Conservation (phyloP, 2,888 invertebrate species). For the Stenoptilia bipunctidactyla region DNA sequence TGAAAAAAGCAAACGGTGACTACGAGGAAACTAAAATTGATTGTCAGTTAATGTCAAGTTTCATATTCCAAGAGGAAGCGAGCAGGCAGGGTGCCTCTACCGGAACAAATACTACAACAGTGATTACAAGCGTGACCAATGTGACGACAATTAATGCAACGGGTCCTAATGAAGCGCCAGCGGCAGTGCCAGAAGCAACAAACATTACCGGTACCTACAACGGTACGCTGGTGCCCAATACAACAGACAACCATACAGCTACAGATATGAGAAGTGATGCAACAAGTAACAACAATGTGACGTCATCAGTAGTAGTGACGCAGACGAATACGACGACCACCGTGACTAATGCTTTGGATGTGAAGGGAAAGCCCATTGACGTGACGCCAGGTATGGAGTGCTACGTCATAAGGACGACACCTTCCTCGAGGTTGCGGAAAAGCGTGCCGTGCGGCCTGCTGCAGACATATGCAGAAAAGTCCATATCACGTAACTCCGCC, state of each 20-base stretch:
- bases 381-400: constrained; percentile 56
- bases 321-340: constrained; percentile 46
- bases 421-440: constrained; percentile 35
- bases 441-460: constrained; percentile 44
- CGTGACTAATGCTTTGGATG: constrained; percentile 47
- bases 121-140: constrained; percentile 44
- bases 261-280: constrained; percentile 16
- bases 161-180: constrained; percentile 17
- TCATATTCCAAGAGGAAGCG: constrained; percentile 37
- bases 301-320: constrained; percentile 31
- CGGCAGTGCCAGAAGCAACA: constrained; percentile 11
- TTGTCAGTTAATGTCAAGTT: constrained; percentile 50
- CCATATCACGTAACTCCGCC: constrained; percentile 41
- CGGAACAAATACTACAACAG: constrained; percentile 28
- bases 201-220: constrained; percentile 37
- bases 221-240: constrained; percentile 41
- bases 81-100: constrained; percentile 21
- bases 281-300: constrained; percentile 18
- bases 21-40: constrained; percentile 56
- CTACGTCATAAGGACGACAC: constrained; percentile 37
- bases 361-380: constrained; percentile 44
- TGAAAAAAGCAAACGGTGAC: constrained; percentile 50
- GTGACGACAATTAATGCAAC: constrained; percentile 38
- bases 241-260: constrained; percentile 24
- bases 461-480: constrained; percentile 47